phyloP scores from a whole-genome alignment of 2,797 vertebrate genomes.

The Gallirallus australis region DNA sequence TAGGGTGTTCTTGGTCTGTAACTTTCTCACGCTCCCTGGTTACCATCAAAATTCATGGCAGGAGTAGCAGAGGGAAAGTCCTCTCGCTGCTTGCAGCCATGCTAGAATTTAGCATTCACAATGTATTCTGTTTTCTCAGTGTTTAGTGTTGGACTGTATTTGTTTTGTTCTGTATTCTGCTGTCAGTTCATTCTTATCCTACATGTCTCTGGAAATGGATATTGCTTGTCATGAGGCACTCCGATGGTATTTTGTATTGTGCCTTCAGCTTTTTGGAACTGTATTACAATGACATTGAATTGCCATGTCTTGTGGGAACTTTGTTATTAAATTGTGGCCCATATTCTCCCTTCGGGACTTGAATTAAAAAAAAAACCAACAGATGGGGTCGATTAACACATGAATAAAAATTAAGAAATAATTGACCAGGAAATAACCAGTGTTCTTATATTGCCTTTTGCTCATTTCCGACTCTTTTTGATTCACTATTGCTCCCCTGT shows the following conservation, averaged over 20 bases:
- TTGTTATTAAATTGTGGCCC: conserved; percentile 8
- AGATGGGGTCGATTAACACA: conserved; percentile 54
- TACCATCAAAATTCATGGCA: not conserved
- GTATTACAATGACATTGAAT: not conserved
- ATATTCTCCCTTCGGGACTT: not conserved
- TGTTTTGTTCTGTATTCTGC: not conserved
- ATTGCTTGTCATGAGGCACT: not conserved
- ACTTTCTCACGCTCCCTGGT: not conserved
- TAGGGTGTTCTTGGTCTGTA: not conserved
- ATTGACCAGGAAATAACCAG: conserved; percentile 50
- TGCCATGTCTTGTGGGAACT: not conserved
- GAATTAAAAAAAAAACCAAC: conserved; percentile 12
- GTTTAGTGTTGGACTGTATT: not conserved
- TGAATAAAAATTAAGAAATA: conserved; percentile 11
- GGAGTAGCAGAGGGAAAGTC: not conserved
- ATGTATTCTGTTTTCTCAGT: not conserved
- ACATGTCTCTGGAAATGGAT: not conserved
- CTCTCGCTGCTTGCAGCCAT: not conserved
- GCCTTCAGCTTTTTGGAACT: not conserved
- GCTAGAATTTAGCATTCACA: not conserved
- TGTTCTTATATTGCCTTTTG: conserved; percentile 3
- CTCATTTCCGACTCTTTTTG: conserved; percentile 2
- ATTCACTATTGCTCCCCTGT: not conserved
- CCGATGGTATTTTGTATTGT: not conserved
- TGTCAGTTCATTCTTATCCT: conserved; percentile 1